A percentile compares a stretch with the other conserved stretches of the same genome.
These are phyloP conservation scores for Coluber constrictor DNA, from an alignment of 2,797 vertebrate species.

Conservation along the genomic window DNA sequence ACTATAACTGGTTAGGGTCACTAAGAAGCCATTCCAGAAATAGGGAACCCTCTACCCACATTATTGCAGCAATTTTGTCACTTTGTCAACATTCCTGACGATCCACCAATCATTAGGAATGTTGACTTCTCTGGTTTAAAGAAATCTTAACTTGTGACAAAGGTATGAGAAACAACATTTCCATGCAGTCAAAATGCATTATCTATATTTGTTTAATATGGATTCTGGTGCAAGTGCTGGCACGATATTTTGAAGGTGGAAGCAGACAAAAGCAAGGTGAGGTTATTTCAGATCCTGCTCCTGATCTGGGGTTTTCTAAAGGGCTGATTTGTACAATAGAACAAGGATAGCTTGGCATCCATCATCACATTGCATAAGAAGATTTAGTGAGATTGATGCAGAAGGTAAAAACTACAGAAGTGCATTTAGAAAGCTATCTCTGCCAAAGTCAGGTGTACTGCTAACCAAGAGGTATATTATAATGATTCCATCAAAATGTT, in stretches of 20 bases:
- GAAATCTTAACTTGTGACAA: neutral
- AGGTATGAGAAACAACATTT: neutral
- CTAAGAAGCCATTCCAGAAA: neutral
- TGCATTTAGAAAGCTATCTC: slow-evolving; percentile 60
- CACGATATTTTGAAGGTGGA: neutral
- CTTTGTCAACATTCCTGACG: neutral
- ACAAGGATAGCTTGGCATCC: slow-evolving; percentile 54
- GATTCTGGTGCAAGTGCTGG: neutral
- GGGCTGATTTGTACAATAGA: slow-evolving; percentile 46
- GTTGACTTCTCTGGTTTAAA: slow-evolving; percentile 1
- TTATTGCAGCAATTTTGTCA: neutral
- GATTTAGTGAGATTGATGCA: slow-evolving; percentile 56
- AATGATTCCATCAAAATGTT: slow-evolving; percentile 71
- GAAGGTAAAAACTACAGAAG: slow-evolving; percentile 61
- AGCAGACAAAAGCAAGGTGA: neutral
- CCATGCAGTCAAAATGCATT: slow-evolving; percentile 11
- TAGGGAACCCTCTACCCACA: neutral
- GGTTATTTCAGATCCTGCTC: slow-evolving; percentile 3
- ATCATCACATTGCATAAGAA: slow-evolving; percentile 55
- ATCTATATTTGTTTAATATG: slow-evolving; percentile 17
- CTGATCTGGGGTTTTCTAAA: slow-evolving; percentile 45
- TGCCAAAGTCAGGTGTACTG: slow-evolving; percentile 65
- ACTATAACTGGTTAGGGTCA: neutral
- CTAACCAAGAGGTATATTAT: slow-evolving; percentile 65
- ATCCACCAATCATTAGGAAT: neutral